Conservation (phyloP, 2,888 invertebrate genomes). For the Congeria kusceri region DNA sequence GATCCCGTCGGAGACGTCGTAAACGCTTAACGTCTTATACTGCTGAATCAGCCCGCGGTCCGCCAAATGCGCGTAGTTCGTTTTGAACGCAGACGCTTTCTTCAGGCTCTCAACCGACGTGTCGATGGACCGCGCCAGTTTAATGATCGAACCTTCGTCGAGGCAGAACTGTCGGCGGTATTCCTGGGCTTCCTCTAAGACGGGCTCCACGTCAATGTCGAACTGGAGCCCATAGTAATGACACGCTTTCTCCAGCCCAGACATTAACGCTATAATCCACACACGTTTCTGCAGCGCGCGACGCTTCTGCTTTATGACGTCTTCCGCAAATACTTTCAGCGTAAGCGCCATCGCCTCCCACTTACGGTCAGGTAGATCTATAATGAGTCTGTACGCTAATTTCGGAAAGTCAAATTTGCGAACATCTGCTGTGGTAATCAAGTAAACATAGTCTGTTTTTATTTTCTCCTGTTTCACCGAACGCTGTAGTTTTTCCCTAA, state of each 20-base stretch:
- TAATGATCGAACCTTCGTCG: slow-evolving; percentile 50
- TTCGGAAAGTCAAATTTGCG: slow-evolving; percentile 55
- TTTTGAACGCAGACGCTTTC: slow-evolving; percentile 52
- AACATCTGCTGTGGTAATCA: slow-evolving; percentile 44
- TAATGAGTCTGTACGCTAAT: slow-evolving; percentile 47
- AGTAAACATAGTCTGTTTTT: slow-evolving; percentile 44
- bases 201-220: slow-evolving; percentile 44
- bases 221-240: slow-evolving; percentile 49
- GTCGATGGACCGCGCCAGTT: slow-evolving; percentile 44
- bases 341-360: slow-evolving; percentile 59
- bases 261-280: slow-evolving; percentile 51
- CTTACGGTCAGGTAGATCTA: slow-evolving; percentile 44
- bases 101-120: slow-evolving; percentile 53
- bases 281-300: slow-evolving; percentile 54
- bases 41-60: slow-evolving; percentile 36
- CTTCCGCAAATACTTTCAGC: slow-evolving; percentile 43
- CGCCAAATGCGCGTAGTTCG: slow-evolving; percentile 49
- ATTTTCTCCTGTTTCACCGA: slow-evolving; percentile 43
- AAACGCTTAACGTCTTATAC: slow-evolving; percentile 48
- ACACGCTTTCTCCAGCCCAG: slow-evolving; percentile 31
- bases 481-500: slow-evolving; percentile 20
- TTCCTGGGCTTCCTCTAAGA: slow-evolving; percentile 48
- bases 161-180: slow-evolving; percentile 55
- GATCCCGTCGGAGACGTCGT: slow-evolving; percentile 50
- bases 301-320: slow-evolving; percentile 54